Conservation (phyloP, 2,113 vertebrate species). For the Pontoporia blainvillei region DNA sequence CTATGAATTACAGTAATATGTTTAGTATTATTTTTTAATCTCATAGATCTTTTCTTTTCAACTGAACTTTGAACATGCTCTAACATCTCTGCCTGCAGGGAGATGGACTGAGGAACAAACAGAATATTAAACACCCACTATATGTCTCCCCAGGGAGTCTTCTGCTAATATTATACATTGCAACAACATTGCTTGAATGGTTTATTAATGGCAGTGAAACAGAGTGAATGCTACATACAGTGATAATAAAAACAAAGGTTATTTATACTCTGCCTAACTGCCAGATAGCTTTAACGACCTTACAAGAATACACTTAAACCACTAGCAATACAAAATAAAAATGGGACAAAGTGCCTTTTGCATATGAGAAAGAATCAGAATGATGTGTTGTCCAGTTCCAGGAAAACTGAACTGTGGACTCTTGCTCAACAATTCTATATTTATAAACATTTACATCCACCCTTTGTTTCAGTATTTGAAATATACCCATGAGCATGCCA, state of each 20-base stretch:
- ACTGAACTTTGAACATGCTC: slow-evolving; percentile 71
- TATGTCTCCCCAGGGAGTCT: slow-evolving; percentile 77
- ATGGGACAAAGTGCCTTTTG: slow-evolving; percentile 48
- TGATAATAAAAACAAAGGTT: slow-evolving; percentile 85
- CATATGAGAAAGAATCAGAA: slow-evolving; percentile 59
- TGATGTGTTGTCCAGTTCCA: not conserved
- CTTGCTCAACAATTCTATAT: not conserved
- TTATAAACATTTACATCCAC: not conserved
- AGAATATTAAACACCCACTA: slow-evolving; percentile 81
- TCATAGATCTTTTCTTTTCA: not conserved
- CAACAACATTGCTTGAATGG: slow-evolving; percentile 83
- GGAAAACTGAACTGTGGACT: not conserved
- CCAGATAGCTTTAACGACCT: slow-evolving; percentile 71
- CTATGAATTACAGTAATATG: slow-evolving; percentile 21
- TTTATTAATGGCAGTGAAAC: slow-evolving; percentile 85
- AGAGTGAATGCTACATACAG: slow-evolving; percentile 82
- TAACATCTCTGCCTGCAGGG: slow-evolving; percentile 44
- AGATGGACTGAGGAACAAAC: slow-evolving; percentile 70
- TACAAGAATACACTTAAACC: slow-evolving; percentile 74
- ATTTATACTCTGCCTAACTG: slow-evolving; percentile 79
- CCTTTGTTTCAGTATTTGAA: not conserved
- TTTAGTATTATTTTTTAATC: slow-evolving; percentile 30
- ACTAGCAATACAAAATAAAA: slow-evolving; percentile 73
- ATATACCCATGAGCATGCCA: not conserved
- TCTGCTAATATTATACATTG: slow-evolving; percentile 81